A percentile compares a stretch with the other conserved stretches of the same genome.
Conservation (phyloP, 1,140 invertebrate genomes). For the Atta colombica region DNA sequence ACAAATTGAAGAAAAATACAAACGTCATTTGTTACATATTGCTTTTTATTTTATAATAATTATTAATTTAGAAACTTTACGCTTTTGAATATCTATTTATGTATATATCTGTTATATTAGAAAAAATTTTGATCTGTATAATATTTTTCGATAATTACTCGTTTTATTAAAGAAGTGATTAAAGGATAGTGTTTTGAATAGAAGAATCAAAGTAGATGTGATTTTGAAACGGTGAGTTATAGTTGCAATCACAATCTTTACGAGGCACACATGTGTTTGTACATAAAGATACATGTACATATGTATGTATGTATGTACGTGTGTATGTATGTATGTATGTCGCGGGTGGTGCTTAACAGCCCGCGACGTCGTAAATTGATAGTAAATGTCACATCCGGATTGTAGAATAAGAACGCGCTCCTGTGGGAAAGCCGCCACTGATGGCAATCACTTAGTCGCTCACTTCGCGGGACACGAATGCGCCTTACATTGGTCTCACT, state of each 20-base stretch:
- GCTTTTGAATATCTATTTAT: neutral
- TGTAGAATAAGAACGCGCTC: conserved; percentile 79
- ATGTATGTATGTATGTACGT: neutral
- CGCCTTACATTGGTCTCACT: conserved; percentile 55
- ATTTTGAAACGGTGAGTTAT: neutral
- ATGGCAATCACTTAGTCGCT: conserved; percentile 67
- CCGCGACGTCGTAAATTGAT: conserved; percentile 84
- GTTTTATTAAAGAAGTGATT: neutral
- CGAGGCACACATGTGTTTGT: neutral
- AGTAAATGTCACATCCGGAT: conserved; percentile 83
- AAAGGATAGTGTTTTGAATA: neutral
- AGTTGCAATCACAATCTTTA: conserved; percentile 37
- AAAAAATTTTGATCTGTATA: neutral
- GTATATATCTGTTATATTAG: neutral
- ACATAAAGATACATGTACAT: neutral
- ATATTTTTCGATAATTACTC: neutral
- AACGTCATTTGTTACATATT: neutral
- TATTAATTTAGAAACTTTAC: neutral
- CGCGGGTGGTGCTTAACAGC: conserved; percentile 79
- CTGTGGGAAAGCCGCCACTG: conserved; percentile 68
- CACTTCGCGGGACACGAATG: conserved; percentile 50
- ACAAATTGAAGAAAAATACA: no score
- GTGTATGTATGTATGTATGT: conserved; percentile 17
- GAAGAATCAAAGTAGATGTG: conserved; percentile 16
- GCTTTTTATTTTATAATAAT: neutral